phyloP scores from a whole-genome alignment of 1,140 invertebrate genomes.

The Trichomalopsis sarcophagae region DNA sequence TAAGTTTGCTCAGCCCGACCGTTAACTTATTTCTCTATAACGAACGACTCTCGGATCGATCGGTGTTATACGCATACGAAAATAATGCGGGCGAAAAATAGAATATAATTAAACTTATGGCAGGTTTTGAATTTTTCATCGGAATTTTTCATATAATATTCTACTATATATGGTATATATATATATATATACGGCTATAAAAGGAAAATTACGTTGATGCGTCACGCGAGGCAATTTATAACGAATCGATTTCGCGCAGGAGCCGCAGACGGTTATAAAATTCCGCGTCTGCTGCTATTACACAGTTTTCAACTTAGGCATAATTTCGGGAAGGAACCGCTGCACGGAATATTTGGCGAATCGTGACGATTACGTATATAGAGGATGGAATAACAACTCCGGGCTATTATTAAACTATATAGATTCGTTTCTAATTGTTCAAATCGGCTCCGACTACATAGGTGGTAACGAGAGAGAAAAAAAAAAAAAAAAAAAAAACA shows the following conservation, averaged over 20 bases:
- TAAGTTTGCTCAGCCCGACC: background rate
- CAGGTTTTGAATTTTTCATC: too few species aligned
- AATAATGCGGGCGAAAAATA: too few species aligned
- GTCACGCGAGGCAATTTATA: background rate
- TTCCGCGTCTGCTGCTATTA: background rate
- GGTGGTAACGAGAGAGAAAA: background rate
- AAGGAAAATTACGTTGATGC: background rate
- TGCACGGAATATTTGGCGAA: background rate
- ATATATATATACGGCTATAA: background rate
- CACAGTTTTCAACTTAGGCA: background rate
- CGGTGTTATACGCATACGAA: too few species aligned
- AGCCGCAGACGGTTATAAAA: background rate
- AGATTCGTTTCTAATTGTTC: too few species aligned
- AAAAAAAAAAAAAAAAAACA: background rate
- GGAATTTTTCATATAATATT: too few species aligned
- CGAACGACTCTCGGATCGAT: background rate
- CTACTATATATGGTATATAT: background rate
- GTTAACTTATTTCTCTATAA: background rate
- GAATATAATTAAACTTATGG: too few species aligned
- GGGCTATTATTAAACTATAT: too few species aligned
- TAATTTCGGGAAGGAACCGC: background rate
- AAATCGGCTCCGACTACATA: too few species aligned
- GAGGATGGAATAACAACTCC: too few species aligned
- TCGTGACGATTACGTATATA: too few species aligned
- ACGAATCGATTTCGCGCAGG: background rate